Evolutionary conservation across 2,797 vertebrate species (phyloP).

Genomic region (Brachyrhaphis roseni): DNA sequence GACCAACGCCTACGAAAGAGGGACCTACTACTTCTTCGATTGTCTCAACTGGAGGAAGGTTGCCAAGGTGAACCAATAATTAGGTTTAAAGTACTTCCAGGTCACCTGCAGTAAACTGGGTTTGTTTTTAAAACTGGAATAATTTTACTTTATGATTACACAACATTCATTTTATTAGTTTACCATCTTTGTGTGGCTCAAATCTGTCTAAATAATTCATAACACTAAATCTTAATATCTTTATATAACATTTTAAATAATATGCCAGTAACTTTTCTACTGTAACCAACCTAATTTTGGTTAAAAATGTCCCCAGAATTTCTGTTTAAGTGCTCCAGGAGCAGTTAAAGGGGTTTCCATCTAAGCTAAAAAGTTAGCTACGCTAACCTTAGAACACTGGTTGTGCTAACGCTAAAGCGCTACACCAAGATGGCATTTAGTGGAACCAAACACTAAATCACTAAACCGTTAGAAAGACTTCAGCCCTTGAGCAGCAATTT

Average conservation of each 20-base stretch:
- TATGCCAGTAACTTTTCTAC: too few species aligned
- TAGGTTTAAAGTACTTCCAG: neutral
- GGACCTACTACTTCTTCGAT: slow-evolving; percentile 99
- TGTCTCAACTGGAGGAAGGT: slow-evolving; percentile 99
- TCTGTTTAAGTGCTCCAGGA: neutral
- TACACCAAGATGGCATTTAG: too few species aligned
- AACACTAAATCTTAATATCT: neutral
- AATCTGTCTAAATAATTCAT: neutral
- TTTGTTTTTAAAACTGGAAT: neutral
- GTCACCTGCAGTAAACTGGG: neutral
- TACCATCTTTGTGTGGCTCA: neutral
- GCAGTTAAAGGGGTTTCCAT: too few species aligned
- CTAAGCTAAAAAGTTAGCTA: too few species aligned
- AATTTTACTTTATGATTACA: neutral
- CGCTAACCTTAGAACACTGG: too few species aligned
- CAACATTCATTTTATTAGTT: neutral
- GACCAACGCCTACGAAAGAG: slow-evolving; percentile 98
- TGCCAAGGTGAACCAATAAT: slow-evolving; percentile 85
- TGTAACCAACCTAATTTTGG: neutral
- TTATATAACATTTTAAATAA: neutral
- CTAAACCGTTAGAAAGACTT: too few species aligned
- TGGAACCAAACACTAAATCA: too few species aligned
- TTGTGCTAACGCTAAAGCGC: too few species aligned
- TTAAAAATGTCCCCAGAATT: neutral
- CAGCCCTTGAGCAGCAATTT: too few species aligned